These are phyloP conservation scores for Dascyllus trimaculatus DNA, from an alignment of 2,113 vertebrate species.

Conservation along the genomic window DNA sequence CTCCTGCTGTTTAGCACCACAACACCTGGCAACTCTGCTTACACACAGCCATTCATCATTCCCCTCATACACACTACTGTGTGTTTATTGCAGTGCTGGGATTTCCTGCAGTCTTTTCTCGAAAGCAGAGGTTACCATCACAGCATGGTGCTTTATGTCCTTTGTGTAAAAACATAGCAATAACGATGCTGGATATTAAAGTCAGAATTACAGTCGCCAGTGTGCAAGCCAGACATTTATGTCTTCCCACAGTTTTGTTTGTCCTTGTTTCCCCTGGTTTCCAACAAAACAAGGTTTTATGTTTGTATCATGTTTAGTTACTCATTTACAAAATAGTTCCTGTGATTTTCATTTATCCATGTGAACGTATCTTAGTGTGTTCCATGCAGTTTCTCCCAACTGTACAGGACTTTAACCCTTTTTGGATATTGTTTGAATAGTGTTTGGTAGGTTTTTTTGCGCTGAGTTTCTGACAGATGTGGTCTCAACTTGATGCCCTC, in stretches of 20 bases:
- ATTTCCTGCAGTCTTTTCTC: constrained; percentile 48
- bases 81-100: constrained; percentile 41
- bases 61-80: constrained; percentile 14
- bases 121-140: constrained; percentile 41
- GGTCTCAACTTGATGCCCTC: constrained; percentile 9
- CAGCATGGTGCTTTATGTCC: background rate
- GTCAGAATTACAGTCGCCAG: background rate
- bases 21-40: constrained; percentile 70
- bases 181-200: constrained; percentile 5
- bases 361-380: background rate
- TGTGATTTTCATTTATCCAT: background rate
- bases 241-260: background rate
- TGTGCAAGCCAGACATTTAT: background rate
- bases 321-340: background rate
- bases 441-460: background rate
- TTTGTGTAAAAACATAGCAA: background rate
- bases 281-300: background rate
- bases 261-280: background rate
- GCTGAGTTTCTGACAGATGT: constrained; percentile 3
- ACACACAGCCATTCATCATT: constrained; percentile 56
- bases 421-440: background rate
- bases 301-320: background rate
- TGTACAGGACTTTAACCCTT: background rate
- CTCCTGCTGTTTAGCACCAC: constrained; percentile 67
- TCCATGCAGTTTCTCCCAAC: background rate